Evolutionary conservation across 2,113 vertebrate genomes (phyloP).

Genomic region (Platysternon megacephalum): DNA sequence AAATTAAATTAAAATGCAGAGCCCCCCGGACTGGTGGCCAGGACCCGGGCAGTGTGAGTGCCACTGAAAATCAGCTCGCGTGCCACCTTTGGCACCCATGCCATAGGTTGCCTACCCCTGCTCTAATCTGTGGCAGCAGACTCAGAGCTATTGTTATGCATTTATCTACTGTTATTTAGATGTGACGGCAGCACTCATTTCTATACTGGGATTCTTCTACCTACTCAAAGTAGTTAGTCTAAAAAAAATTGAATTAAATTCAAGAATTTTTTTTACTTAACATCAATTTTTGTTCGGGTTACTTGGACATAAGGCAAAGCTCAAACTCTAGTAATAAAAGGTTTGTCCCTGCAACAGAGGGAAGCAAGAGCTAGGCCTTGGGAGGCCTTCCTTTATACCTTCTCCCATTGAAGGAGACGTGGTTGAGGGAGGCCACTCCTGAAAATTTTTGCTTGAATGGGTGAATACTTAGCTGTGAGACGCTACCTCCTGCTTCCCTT

Average conservation of each 20-base stretch:
- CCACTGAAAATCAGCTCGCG: too few species aligned
- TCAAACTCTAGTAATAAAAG: conserved; percentile 7
- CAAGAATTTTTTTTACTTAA: conserved; percentile 35
- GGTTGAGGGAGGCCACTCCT: conserved; percentile 17
- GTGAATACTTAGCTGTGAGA: neutral
- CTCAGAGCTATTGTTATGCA: conserved; percentile 28
- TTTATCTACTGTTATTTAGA: conserved; percentile 27
- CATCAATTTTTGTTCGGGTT: neutral
- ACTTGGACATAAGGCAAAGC: neutral
- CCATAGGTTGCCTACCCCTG: too few species aligned
- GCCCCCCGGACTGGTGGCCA: too few species aligned
- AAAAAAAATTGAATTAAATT: conserved; percentile 18
- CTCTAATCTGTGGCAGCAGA: neutral
- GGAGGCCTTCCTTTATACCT: neutral
- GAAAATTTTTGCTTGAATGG: neutral
- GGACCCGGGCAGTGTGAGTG: too few species aligned
- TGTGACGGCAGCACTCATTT: conserved; percentile 18
- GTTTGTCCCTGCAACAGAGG: neutral
- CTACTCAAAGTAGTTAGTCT: conserved; percentile 47
- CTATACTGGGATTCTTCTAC: conserved; percentile 21
- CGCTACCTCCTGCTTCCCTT: neutral
- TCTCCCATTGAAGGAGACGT: neutral
- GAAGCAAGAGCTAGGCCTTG: neutral
- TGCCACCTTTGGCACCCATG: too few species aligned
- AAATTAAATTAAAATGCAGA: too few species aligned